Base-by-base conservation (phyloP, 2,797 vertebrate species). In the Neomorphus geoffroyi region DNA sequence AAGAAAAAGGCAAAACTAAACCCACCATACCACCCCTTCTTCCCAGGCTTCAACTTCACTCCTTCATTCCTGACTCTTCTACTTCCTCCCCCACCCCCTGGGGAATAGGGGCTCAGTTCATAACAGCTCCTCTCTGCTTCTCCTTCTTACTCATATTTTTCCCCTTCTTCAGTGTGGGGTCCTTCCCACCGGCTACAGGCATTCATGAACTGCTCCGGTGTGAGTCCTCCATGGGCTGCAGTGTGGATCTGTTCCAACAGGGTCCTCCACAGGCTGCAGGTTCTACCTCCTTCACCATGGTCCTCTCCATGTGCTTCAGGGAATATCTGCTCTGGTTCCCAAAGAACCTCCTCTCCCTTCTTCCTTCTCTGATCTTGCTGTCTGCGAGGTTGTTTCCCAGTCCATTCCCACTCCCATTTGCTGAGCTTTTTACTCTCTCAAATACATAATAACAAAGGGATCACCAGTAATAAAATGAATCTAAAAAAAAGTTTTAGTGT, bases 21-120 rank as follows among this genome's bases (percentile, higher is more conserved):
- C 39, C 7, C 8, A 51, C n/a, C 17, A 62, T 73, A 73, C 7
- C 8, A 46, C 21, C 43, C 37, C 32, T 51, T 77, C 43, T 70
- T 66, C 60, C 30, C n/a, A 80, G 54, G 35, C 10, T 94, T 88
- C 61, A 87, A 81, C 19, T 56, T 85, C 37, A 79, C 12, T 60
- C 32, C 58, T 71, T 71, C 37, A 33, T 61, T 91, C 22, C n/a
- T n/a, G 18, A 73, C 60, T 53, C 71, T 80, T 77, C 21, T 73
- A 50, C 39, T 21, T 93, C 35, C 37, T 58, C 7, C 13, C 43
- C 48, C 17, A 70, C 9, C n/a, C 43, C 39, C 75, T 37, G 30
- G 7, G 21, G 57, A 79, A 70, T 0, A 0, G 15, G 19, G 21
- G 22, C 33, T 45, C 45, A 45, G 45, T 24, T 57, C 26, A 0